Evolutionary conservation across 2,888 invertebrate species (phyloP).

Genomic region (Resseliella maxima): DNA sequence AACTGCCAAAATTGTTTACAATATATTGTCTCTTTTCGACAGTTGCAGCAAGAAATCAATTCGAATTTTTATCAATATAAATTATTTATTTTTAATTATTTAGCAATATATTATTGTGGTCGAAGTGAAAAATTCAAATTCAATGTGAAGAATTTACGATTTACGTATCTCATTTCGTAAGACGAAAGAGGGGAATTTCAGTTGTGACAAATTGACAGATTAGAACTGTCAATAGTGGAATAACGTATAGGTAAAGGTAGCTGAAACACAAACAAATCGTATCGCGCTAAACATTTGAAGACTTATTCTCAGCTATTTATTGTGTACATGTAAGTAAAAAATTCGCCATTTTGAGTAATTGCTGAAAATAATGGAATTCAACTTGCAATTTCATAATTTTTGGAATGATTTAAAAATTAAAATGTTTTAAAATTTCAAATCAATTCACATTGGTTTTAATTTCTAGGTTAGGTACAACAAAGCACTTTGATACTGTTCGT

Average conservation of each 20-base stretch:
- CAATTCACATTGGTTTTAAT: neutral
- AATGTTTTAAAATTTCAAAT: too few relatives aligned
- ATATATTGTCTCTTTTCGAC: too few relatives aligned
- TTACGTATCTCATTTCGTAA: neutral
- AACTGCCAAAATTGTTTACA: too few relatives aligned
- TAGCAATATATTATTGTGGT: too few relatives aligned
- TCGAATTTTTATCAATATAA: too few relatives aligned
- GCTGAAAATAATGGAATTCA: too few relatives aligned
- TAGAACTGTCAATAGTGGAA: neutral
- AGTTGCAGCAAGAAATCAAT: too few relatives aligned
- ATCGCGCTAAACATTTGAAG: neutral
- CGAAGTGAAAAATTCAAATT: neutral
- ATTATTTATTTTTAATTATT: too few relatives aligned
- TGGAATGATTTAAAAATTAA: too few relatives aligned
- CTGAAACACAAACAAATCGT: neutral
- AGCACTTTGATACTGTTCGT: neutral
- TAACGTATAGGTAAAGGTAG: neutral
- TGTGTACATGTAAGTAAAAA: neutral
- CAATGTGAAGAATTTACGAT: neutral
- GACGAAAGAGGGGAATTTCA: neutral
- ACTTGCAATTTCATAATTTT: too few relatives aligned
- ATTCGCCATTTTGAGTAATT: too few relatives aligned
- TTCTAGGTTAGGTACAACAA: slow-evolving; percentile 10
- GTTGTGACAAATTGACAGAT: neutral
- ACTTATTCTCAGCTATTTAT: neutral